Percentiles rank a stretch among this genome's conserved stretches.
These are phyloP conservation scores for Phortica magna DNA, from an alignment of 2,888 invertebrate species.

Conservation along the genomic window DNA sequence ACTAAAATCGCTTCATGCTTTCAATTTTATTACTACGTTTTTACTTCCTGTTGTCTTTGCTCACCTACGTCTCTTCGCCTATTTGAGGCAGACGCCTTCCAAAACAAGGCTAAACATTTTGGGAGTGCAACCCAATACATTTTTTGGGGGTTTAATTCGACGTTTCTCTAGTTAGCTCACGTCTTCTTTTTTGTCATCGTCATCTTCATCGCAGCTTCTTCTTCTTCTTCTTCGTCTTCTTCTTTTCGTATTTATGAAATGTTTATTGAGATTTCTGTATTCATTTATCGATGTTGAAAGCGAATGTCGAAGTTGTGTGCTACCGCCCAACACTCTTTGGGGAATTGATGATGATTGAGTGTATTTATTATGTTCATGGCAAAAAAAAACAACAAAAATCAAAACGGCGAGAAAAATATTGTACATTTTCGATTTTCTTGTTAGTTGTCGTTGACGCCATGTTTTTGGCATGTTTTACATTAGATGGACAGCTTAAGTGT, in stretches of 20 bases:
- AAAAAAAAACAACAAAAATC: neutral
- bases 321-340: neutral
- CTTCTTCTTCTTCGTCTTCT: conserved; percentile 16
- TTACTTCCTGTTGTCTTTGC: conserved; percentile 7
- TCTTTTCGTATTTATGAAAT: conserved; percentile 63
- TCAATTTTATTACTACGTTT: conserved; percentile 37
- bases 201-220: neutral
- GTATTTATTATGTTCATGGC: conserved; percentile 44
- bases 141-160: neutral
- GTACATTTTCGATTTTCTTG: conserved; percentile 6
- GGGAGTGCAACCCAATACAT: neutral
- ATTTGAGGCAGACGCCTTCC: neutral
- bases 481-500: conserved; percentile 49
- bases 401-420: neutral
- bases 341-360: conserved; percentile 51
- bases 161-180: conserved; percentile 16
- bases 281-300: conserved; percentile 38
- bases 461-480: conserved; percentile 53
- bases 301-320: neutral
- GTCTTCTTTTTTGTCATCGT: conserved; percentile 13
- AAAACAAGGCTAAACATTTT: neutral
- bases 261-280: conserved; percentile 59
- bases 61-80: neutral
- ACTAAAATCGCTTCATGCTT: conserved; percentile 28
- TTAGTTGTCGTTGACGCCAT: neutral